These are phyloP conservation scores for Barnardius zonarius DNA, from an alignment of 2,113 vertebrate genomes.

Conservation along the genomic window DNA sequence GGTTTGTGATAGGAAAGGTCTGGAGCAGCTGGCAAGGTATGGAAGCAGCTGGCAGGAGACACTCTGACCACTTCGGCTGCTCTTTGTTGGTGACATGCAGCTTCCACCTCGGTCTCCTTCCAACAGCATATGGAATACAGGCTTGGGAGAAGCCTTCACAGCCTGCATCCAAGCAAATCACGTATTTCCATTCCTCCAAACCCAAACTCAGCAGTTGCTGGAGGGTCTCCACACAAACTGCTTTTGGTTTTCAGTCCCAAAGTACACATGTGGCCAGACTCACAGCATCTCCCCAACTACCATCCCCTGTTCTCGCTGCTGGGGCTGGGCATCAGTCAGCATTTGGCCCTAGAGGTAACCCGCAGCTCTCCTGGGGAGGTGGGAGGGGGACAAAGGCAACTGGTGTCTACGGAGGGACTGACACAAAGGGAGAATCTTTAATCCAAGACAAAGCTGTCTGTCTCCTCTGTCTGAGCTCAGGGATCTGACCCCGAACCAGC, in stretches of 20 bases:
- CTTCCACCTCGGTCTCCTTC: neutral
- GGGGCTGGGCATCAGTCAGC: neutral
- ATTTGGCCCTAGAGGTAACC: neutral
- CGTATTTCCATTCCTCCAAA: neutral
- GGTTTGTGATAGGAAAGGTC: neutral
- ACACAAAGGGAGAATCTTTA: neutral
- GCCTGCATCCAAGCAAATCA: neutral
- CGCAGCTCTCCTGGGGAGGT: neutral
- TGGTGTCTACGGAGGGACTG: neutral
- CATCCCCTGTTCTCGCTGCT: fast-evolving
- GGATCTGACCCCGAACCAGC: neutral
- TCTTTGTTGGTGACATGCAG: neutral
- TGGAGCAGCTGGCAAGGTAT: neutral
- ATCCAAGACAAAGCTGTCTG: neutral
- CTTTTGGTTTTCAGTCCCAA: neutral
- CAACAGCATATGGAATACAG: fast-evolving
- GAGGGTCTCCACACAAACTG: neutral
- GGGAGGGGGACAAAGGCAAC: neutral
- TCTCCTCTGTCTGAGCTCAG: neutral
- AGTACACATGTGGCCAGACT: neutral
- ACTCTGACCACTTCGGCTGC: neutral
- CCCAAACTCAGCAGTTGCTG: neutral
- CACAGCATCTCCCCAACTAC: neutral
- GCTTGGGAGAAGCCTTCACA: fast-evolving
- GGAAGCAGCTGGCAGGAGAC: neutral